Evolutionary conservation across 2,797 vertebrate species (phyloP), one percentile per base, ranked within the genome.

Genomic region (Periparus ater): DNA sequence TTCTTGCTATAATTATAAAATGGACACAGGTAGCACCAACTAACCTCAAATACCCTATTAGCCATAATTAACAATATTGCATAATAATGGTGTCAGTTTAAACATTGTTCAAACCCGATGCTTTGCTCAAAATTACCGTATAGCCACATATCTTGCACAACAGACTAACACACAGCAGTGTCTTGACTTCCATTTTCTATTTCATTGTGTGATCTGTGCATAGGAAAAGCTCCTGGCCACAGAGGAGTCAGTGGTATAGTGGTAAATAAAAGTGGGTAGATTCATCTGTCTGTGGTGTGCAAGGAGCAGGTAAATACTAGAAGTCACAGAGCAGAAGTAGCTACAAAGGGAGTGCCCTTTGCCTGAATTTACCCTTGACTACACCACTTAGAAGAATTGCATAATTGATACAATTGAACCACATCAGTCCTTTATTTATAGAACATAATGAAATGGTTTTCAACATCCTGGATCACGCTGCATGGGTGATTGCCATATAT

Each of bases 321-420:
- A 74, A 89, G 62, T 72, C 85, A 89, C 57, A 34, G 78, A 58
- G 87, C 55, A 87, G 78, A 42, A 88, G 87, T 19, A 79, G 87
- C 82, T 89, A 25, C 75, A 68, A 54, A 95, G 91, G 96, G 96
- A 96, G 95, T 95, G 93, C 66, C 95, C 93, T 95, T 85, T 65
- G 87, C 87, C 86, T 87, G 91, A 38, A 21, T 91, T 95, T 93
- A 86, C 84, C 84, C 89, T 85, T 83, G 93, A 83, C 91, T 96
- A 80, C 93, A 88, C 82, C 93, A 90, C 88, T 92, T 89, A 80
- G 94, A 88, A 88, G 89, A 81, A 75, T 95, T 96, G 95, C 96
- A 96, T 95, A 96, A 96, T 94, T 95, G 91, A 95, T 95, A 95
- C 91, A 95, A 94, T 88, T 95, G 95, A 96, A 93, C 94, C 94